Base-by-base conservation (phyloP, 2,113 vertebrate genomes). In the Petrocephalus microphthalmus region DNA sequence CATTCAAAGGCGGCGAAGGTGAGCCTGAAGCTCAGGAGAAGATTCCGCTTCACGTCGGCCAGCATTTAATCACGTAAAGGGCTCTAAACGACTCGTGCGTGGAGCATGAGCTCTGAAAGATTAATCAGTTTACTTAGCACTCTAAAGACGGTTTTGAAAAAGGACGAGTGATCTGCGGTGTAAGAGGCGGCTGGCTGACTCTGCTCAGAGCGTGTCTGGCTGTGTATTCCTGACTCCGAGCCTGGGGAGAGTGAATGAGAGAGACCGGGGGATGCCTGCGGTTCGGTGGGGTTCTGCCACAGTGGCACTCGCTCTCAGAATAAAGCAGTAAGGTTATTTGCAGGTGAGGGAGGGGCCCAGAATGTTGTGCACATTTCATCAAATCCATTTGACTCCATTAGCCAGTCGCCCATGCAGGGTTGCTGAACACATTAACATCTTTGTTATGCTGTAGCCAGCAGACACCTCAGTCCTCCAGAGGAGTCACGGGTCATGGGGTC, bases 371-470 rank as follows among this genome's bases (percentile, higher is more conserved):
- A 37, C 19, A 78, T n/a, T 42, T 33, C 67, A 37, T 81, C 25
- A 64, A 64, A 87, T 87, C 86, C 19, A 17, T 64, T 19, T 49
- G n/a, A 33, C 25, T 74, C 87, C 25, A 49, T 67, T 74, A 85
- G 3, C n/a, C 51, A 17, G 52, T 2, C 20, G 20, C 33, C 60
- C 5, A 11, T 13, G 33, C 83, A 47, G 60, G 51, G 49, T 88
- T 90, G 89, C 88, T 86, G 92, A 88, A 88, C 71, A 87, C 89
- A 89, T 87, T 85, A 87, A 90, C 89, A 89, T 89, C 56, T 91
- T 88, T 88, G 85, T 90, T 91, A 91, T 91, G 88, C 90, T 91
- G 90, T 92, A 90, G 90, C 90, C 90, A 90, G 91, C 91, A 89
- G 89, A 19, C 52, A 33, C 19, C 5, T 8, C 22, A 0, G 2